Percentiles rank a stretch among this genome's conserved stretches.
phyloP scores from a whole-genome alignment of 2,797 vertebrate genomes.

The Tenualosa thibaudeaui region DNA sequence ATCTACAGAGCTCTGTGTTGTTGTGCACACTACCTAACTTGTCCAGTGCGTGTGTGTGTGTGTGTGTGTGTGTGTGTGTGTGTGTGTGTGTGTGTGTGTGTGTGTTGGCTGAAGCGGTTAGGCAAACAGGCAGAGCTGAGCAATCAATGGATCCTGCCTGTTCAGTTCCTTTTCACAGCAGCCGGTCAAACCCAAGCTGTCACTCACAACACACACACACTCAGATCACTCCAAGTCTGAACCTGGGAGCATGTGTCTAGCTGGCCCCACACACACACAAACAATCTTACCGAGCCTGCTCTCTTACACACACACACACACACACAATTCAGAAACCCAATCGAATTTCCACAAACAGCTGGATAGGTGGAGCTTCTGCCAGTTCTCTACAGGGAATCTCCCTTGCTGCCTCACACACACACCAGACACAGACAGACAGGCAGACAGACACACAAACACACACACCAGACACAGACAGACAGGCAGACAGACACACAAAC shows the following conservation, averaged over 20 bases:
- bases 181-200: neutral
- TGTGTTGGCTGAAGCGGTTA: neutral
- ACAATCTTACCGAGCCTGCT: neutral
- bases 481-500: too few relatives aligned
- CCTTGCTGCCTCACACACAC: neutral
- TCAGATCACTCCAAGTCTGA: neutral
- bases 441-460: too few relatives aligned
- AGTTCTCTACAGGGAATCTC: neutral
- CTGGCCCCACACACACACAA: neutral
- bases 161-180: neutral
- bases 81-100: too few relatives aligned
- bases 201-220: neutral
- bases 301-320: neutral
- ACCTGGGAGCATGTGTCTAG: neutral
- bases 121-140: neutral
- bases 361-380: neutral
- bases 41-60: neutral
- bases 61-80: too few relatives aligned
- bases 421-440: neutral
- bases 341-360: conserved; percentile 7
- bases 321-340: neutral
- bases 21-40: neutral
- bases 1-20: too few relatives aligned
- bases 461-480: too few relatives aligned
- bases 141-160: neutral